These are phyloP conservation scores for Gasterosteus aculeatus DNA, from an alignment of 2,113 vertebrate species.

Conservation along the genomic window DNA sequence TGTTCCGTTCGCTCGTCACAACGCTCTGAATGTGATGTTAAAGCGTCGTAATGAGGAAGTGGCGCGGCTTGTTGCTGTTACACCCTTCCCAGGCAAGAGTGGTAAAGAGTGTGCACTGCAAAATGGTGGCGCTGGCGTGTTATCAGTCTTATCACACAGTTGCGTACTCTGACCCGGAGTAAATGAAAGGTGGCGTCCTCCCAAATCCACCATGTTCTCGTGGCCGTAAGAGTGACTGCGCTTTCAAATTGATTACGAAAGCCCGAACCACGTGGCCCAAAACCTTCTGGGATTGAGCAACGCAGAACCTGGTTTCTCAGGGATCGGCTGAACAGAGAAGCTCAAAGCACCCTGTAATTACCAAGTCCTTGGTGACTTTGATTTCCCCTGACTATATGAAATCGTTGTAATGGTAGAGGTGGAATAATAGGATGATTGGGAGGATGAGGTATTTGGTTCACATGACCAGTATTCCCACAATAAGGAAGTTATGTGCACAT, in stretches of 20 bases:
- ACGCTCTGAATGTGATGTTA: background rate
- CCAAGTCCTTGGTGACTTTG: constrained; percentile 29
- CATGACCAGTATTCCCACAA: constrained; percentile 4
- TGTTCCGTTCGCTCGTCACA: background rate
- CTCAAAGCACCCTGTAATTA: constrained; percentile 31
- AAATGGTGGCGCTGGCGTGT: constrained; percentile 59
- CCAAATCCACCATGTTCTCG: constrained; percentile 53
- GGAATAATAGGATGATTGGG: constrained; percentile 32
- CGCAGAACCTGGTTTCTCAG: constrained; percentile 35
- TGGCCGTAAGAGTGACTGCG: constrained; percentile 26
- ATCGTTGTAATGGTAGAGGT: constrained; percentile 10
- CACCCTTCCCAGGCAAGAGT: constrained; percentile 11
- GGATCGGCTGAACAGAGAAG: constrained; percentile 19
- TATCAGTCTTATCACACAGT: constrained; percentile 70
- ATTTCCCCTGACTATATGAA: constrained; percentile 36
- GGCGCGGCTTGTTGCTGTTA: background rate
- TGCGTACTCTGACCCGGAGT: constrained; percentile 73
- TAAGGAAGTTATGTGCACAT: constrained; percentile 10
- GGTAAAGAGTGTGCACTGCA: constrained; percentile 32
- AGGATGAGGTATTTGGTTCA: constrained; percentile 29
- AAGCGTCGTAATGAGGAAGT: constrained; percentile 14
- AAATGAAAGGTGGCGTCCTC: constrained; percentile 58
- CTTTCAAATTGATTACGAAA: constrained; percentile 57
- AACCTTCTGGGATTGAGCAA: constrained; percentile 53
- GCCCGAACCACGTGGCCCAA: constrained; percentile 30